Percentiles rank a stretch among this genome's conserved stretches.
Evolutionary conservation across 2,113 vertebrate species (phyloP).

Genomic region (Urocitellus parryii): DNA sequence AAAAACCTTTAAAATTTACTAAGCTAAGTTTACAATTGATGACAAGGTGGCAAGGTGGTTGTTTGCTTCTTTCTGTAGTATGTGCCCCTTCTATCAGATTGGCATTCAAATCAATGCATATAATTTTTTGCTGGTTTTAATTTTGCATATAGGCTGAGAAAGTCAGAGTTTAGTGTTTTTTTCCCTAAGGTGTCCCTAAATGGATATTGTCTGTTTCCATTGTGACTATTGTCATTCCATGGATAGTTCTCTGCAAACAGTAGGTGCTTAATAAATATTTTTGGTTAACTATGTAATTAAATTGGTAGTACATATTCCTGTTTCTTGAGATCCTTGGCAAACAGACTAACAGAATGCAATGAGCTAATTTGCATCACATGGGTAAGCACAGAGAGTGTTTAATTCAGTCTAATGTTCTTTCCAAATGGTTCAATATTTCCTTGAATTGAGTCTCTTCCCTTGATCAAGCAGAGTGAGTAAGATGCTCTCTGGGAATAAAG

Average conservation of each 20-base stretch:
- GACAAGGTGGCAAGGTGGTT: not conserved
- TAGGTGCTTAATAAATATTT: slow-evolving; percentile 69
- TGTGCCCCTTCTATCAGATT: not conserved
- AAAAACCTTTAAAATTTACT: not conserved
- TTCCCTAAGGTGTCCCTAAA: not conserved
- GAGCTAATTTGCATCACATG: slow-evolving; percentile 76
- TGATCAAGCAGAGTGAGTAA: slow-evolving; percentile 65
- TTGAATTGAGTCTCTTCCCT: slow-evolving; percentile 67
- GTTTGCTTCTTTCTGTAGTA: not conserved
- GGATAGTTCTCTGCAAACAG: slow-evolving; percentile 56
- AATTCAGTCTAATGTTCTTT: slow-evolving; percentile 76
- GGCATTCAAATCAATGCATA: not conserved
- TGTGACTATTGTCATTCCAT: not conserved
- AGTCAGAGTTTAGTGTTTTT: not conserved
- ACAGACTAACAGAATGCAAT: slow-evolving; percentile 61
- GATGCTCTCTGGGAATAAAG: slow-evolving; percentile 72
- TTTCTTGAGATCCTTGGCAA: slow-evolving; percentile 50
- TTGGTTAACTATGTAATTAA: slow-evolving; percentile 56
- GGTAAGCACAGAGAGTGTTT: slow-evolving; percentile 73
- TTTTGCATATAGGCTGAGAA: not conserved
- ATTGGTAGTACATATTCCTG: slow-evolving; percentile 13
- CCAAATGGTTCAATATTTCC: slow-evolving; percentile 76
- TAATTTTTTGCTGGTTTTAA: not conserved
- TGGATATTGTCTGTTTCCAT: not conserved
- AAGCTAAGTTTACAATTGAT: not conserved